Conservation (phyloP, 2,888 invertebrate genomes). For the Anthophora plumipes region DNA sequence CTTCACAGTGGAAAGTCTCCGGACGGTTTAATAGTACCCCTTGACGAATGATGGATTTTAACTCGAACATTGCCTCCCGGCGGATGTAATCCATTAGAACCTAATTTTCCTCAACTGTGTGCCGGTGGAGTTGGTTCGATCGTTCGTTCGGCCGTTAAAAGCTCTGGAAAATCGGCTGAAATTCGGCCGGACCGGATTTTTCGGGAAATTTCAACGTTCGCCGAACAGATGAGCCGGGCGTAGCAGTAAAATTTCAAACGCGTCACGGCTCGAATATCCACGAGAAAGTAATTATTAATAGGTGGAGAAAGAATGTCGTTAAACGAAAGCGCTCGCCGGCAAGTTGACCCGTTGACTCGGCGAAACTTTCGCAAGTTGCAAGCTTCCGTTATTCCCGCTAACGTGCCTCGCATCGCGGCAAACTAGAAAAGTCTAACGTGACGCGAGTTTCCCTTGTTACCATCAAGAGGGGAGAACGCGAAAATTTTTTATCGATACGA, state of each 20-base stretch:
- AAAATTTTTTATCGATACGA: neutral
- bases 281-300: constrained; percentile 32
- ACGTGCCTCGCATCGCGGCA: constrained; percentile 1
- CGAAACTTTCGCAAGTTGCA: neutral
- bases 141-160: constrained; percentile 20
- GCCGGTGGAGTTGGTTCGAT: neutral
- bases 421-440: neutral
- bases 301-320: constrained; percentile 12
- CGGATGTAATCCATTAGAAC: constrained; percentile 61
- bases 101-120: constrained; percentile 27
- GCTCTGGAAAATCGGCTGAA: constrained; percentile 13
- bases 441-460: neutral
- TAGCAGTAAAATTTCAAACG: constrained; percentile 25
- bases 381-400: neutral
- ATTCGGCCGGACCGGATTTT: constrained; percentile 7
- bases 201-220: constrained; percentile 15
- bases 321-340: neutral
- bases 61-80: constrained; percentile 38
- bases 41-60: constrained; percentile 63
- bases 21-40: constrained; percentile 51
- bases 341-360: constrained; percentile 9
- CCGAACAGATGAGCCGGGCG: neutral
- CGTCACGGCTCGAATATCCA: neutral
- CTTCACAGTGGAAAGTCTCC: constrained; percentile 19
- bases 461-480: neutral